phyloP scores from a whole-genome alignment of 2,113 vertebrate species.

The Corapipo altera region DNA sequence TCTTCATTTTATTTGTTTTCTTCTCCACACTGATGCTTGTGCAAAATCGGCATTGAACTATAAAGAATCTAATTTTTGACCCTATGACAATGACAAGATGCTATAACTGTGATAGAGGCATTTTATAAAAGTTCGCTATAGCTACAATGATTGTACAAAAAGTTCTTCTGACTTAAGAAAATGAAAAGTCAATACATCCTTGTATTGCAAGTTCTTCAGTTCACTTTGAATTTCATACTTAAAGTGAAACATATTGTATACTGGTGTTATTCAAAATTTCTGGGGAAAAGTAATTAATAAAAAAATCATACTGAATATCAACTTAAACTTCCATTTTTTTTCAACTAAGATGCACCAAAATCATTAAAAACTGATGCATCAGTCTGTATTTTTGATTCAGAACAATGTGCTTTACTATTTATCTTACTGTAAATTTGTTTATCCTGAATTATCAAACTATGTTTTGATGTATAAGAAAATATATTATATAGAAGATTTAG shows the following conservation, averaged over 20 bases:
- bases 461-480: background rate
- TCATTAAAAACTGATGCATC: background rate
- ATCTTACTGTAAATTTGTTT: background rate
- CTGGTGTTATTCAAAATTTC: background rate
- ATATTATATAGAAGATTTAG: background rate
- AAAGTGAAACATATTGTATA: background rate
- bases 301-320: background rate
- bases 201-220: background rate
- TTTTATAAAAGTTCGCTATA: background rate
- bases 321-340: background rate
- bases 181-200: background rate
- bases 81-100: background rate
- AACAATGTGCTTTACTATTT: background rate
- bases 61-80: background rate
- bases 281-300: background rate
- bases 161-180: background rate
- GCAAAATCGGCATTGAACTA: background rate
- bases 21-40: background rate
- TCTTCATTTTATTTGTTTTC: background rate
- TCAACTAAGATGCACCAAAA: background rate
- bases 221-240: background rate
- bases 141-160: background rate
- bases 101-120: background rate
- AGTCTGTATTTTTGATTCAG: background rate
- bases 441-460: background rate